Evolutionary conservation across 1,140 invertebrate species (phyloP), one percentile per base, ranked within the genome.

Genomic region (Ganaspis sp.): DNA sequence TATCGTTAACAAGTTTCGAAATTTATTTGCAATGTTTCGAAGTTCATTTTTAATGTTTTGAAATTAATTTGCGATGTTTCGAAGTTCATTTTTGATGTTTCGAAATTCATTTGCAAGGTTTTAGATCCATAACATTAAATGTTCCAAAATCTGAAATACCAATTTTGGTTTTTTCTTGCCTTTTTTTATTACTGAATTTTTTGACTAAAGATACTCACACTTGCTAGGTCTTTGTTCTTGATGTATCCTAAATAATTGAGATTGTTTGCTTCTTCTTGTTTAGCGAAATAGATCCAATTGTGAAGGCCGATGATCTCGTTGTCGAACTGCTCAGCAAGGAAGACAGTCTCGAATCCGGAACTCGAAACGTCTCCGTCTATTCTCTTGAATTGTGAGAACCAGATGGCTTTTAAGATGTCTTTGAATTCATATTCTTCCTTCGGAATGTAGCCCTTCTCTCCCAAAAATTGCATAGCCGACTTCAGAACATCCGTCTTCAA

Each of bases 331-430:
- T 94, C 94, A 23, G 93, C 93, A 1, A 94, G 80, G 78, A 93
- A 94, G 3, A 93, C 89, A 19, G 93, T 93, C 77, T 94, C 94
- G 77, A 94, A 94, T 1, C 93, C 93, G 69, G 92, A 92, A 73
- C 92, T 93, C 0, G 92, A 91, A 0, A 91, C 81, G 26, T 91
- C 89, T 1, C 90, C 89, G 15, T 91, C 90, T 49, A 90, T 90
- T 58, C 93, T 85, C n/a, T 92, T 89, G 81, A 93, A 94, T 69
- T 93, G 86, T 0, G 90, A 90, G 78, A 92, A 93, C 92, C 92
- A 93, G 37, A 93, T 91, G 12, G 92, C 85, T 74, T 87, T 88
- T 34, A 94, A 78, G 0, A 90, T 85, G 40, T 92, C 89, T 58
- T 92, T 92, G 58, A 93, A 92, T 42, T 92, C 91, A 53, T 91